Evolutionary conservation across 2,113 vertebrate genomes (phyloP), one percentile per base, ranked within the genome.

Genomic region (Hippolais icterina): DNA sequence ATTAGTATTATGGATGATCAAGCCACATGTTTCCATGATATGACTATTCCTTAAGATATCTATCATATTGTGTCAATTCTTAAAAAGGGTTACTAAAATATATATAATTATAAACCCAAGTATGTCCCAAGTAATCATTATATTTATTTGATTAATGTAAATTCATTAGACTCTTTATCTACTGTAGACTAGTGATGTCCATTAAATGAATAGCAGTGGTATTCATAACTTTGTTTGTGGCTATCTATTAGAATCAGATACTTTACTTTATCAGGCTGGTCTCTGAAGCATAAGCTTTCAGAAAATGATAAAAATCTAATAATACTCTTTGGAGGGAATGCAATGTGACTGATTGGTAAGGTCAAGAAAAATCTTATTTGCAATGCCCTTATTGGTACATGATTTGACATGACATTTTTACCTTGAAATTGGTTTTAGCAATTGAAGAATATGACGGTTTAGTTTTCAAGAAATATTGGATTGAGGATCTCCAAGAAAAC

Each of bases 251-350:
- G 96, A 97, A 97, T 93, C 93, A 95, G 90, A 94, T 98, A 97
- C 95, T 97, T 97, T 97, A 97, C 97, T 98, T 98, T 97, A 98
- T 97, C 94, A 71, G 82, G 86, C 92, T 90, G 89, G 83, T 97
- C 97, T 97, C 96, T 95, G 56, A 97, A 98, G 97, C 66, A 87
- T 53, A 95, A 89, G 96, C 97, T 97, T 97, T 98, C 94, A 97
- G 94, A 98, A 97, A 97, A 98, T 97, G 97, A 97, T 98, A 97
- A 97, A 97, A 98, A 98, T 98, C 97, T 98, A 98, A 98, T 98
- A 98, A 98, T 87, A 91, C 79, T 92, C 94, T 95, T 97, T 89
- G 97, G 97, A 98, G 77, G 96, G 94, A 97, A 98, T 97, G 98
- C 97, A 98, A 97, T 97, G 97, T 98, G 97, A 98, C 96, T 98